Evolutionary conservation across 2,888 invertebrate species (phyloP), one percentile per base, ranked within the genome.

Genomic region (Anagyrus pseudococci): DNA sequence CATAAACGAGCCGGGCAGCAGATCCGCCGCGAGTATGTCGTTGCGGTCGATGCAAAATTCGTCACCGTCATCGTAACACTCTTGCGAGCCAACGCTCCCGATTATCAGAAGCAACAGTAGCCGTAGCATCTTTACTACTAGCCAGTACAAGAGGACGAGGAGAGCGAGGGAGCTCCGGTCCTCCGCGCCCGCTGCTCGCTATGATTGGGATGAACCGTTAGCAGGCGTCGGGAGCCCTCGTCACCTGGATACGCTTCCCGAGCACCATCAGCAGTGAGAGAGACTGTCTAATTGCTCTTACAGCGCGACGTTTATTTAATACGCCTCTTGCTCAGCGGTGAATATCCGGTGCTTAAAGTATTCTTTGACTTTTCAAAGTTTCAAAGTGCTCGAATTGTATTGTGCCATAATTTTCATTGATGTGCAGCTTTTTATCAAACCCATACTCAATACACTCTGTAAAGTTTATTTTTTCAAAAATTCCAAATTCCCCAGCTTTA

Each of bases 21-120:
- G 83, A 79, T 89, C 87, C n/a, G 84, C 85, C 15, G 88, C 84
- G 23, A 91, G 80, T 72, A 91, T 88, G 78, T 90, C 90, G 67
- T 90, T 84, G 6, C 89, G 80, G 78, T 89, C 83, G 37, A 80
- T 71, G 55, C 80, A 80, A 66, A 79, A 79, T 60, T 80, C 79
- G 47, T 73, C 77, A 1, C 80, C 80, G 13, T 80, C 80, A 61
- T 78, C 77, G 68, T 74, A 80, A 61, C 80, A 80, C 29, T 77
- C 71, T 48, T 77, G 72, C 6, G 66, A 61, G 1, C 22, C 40
- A 22, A 52, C 59, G 4, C 10, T 0, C n/a, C n/a, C n/a, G n/a
- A n/a, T n/a, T n/a, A 65, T 8, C 3, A 29, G 0, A 3, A 62
- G 19, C 0, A 65, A 41, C 4, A 67, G 25, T 15, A 49, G 10